phyloP scores from a whole-genome alignment of 2,113 vertebrate genomes.

The Agelaius tricolor region DNA sequence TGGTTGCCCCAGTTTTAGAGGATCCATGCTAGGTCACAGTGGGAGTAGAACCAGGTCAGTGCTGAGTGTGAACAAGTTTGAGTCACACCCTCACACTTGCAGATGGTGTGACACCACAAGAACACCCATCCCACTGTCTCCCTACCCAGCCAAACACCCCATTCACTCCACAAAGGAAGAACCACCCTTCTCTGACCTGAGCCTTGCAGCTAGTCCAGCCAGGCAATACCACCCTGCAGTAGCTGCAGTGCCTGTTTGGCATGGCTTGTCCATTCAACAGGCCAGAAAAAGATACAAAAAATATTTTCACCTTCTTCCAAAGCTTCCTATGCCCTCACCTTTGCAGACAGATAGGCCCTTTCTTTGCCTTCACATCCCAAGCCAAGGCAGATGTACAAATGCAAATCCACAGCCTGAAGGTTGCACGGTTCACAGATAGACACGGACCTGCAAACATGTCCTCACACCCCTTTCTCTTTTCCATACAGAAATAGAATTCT shows the following conservation, averaged over 20 bases:
- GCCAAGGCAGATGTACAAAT: not conserved
- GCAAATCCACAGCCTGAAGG: not conserved
- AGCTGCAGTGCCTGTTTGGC: not conserved
- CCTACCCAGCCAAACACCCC: not conserved
- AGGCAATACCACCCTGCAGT: fast-evolving
- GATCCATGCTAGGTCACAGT: not conserved
- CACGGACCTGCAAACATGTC: fast-evolving
- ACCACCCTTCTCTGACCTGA: not conserved
- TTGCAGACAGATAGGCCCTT: not conserved
- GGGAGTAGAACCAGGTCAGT: not conserved
- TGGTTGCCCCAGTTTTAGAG: not conserved
- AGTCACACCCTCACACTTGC: not conserved
- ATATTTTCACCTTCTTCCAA: not conserved
- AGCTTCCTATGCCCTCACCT: not conserved
- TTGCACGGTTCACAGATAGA: fast-evolving
- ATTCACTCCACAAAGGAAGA: not conserved
- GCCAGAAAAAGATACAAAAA: not conserved
- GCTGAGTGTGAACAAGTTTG: not conserved
- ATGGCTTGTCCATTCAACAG: not conserved
- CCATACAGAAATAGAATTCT: not conserved
- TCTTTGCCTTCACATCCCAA: not conserved
- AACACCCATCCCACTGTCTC: not conserved
- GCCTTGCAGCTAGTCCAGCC: not conserved
- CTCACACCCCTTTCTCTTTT: not conserved
- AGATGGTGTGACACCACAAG: constrained; percentile 2